These are phyloP conservation scores for Palythoa heliodiscus DNA, from an alignment of 92 coral and sea anemone genomes.

Conservation along the genomic window DNA sequence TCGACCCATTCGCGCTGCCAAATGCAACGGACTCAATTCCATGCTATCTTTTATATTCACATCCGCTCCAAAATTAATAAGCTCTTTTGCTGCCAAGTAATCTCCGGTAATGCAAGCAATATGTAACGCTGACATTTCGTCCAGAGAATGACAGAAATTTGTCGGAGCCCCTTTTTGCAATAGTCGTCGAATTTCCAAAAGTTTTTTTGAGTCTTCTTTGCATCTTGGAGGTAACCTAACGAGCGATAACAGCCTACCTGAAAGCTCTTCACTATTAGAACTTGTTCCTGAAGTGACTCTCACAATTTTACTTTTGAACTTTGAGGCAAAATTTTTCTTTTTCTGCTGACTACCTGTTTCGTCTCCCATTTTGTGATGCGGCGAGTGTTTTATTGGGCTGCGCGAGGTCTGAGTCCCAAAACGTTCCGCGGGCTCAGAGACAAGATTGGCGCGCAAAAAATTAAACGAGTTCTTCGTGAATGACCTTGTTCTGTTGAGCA, in stretches of 20 bases:
- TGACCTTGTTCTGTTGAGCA: not conserved
- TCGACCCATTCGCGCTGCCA: conserved; percentile 19
- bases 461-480: not conserved
- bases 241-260: conserved; percentile 53
- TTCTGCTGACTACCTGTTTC: not conserved
- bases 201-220: conserved; percentile 48
- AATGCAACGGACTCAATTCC: conserved; percentile 51
- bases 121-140: conserved; percentile 46
- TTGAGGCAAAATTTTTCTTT: conserved; percentile 5
- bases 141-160: conserved; percentile 10
- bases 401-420: conserved; percentile 41
- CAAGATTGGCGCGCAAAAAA: conserved; percentile 49
- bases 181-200: conserved; percentile 38
- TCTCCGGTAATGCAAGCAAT: conserved; percentile 48
- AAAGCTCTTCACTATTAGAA: conserved; percentile 59
- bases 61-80: conserved; percentile 43
- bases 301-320: conserved; percentile 25
- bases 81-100: conserved; percentile 40
- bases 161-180: conserved; percentile 54
- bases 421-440: conserved; percentile 62
- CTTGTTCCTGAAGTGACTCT: conserved; percentile 51
- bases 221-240: conserved; percentile 46
- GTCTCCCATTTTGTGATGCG: conserved; percentile 45
- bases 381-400: not conserved
- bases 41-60: conserved; percentile 39